These are phyloP conservation scores for Heterodera schachtii DNA, from an alignment of 1,140 invertebrate species.

Conservation along the genomic window DNA sequence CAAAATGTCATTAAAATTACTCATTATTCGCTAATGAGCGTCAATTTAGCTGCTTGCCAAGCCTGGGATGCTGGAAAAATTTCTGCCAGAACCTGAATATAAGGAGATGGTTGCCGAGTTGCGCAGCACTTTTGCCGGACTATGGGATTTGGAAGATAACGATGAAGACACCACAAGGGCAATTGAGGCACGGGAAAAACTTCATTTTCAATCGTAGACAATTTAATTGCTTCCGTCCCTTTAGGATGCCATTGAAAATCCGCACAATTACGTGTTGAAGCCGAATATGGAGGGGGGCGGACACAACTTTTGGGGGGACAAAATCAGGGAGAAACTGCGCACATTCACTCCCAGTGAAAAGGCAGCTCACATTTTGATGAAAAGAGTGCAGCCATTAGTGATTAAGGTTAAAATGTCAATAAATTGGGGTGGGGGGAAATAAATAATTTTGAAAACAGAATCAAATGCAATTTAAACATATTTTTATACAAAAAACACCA, in stretches of 20 bases:
- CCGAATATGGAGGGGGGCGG: slow-evolving; percentile 82
- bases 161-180: neutral
- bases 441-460: too few relatives aligned
- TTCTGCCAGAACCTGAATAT: neutral
- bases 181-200: neutral
- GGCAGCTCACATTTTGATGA: slow-evolving; percentile 90
- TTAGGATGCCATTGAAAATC: slow-evolving; percentile 77
- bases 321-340: slow-evolving; percentile 74
- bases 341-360: slow-evolving; percentile 75
- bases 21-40: neutral
- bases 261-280: slow-evolving; percentile 86
- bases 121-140: neutral
- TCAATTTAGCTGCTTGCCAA: neutral
- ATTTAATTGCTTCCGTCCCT: neutral
- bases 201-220: neutral
- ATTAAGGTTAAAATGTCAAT: slow-evolving; percentile 39
- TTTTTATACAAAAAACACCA: too few relatives aligned
- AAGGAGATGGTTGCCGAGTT: neutral
- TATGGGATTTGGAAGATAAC: neutral
- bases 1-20: too few relatives aligned
- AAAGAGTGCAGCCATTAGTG: slow-evolving; percentile 66
- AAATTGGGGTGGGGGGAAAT: too few relatives aligned
- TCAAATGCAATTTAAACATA: too few relatives aligned
- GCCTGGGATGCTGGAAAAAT: neutral
- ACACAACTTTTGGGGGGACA: slow-evolving; percentile 86